These are phyloP conservation scores for mouse (Mus musculus) DNA, from an alignment of 2,113 vertebrate species.

Conservation along the genomic window DNA sequence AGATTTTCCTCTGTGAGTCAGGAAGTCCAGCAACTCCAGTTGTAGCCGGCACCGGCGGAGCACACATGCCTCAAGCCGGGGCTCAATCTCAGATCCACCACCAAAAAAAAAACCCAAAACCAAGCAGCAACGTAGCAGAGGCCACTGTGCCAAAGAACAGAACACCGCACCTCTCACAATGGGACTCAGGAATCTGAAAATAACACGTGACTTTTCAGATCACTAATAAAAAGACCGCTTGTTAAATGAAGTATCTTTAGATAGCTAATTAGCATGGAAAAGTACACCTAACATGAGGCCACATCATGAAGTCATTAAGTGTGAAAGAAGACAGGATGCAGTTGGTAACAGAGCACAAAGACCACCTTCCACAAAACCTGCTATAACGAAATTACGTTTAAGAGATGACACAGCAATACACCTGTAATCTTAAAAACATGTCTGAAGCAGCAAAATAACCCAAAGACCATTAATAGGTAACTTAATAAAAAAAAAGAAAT, in stretches of 20 bases:
- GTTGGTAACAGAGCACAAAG: neutral
- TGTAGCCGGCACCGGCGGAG: neutral
- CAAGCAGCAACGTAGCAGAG: neutral
- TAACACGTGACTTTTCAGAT: neutral
- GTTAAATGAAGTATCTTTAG: constrained; percentile 30
- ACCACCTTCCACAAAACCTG: neutral
- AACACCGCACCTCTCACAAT: neutral
- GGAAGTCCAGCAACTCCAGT: neutral
- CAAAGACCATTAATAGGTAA: neutral
- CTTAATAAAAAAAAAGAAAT: neutral
- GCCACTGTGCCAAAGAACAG: neutral
- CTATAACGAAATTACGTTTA: neutral
- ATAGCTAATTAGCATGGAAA: neutral
- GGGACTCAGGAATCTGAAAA: neutral
- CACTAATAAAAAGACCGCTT: neutral
- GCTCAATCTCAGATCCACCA: neutral
- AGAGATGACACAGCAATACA: neutral
- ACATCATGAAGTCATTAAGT: neutral
- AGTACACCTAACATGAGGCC: neutral
- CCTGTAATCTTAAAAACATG: neutral
- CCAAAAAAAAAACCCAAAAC: neutral
- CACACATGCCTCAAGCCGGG: neutral
- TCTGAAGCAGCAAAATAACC: neutral
- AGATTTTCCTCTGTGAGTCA: neutral
- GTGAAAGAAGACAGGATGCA: neutral